phyloP scores from a whole-genome alignment of 1,140 invertebrate species.

The Leguminivora glycinivorella region DNA sequence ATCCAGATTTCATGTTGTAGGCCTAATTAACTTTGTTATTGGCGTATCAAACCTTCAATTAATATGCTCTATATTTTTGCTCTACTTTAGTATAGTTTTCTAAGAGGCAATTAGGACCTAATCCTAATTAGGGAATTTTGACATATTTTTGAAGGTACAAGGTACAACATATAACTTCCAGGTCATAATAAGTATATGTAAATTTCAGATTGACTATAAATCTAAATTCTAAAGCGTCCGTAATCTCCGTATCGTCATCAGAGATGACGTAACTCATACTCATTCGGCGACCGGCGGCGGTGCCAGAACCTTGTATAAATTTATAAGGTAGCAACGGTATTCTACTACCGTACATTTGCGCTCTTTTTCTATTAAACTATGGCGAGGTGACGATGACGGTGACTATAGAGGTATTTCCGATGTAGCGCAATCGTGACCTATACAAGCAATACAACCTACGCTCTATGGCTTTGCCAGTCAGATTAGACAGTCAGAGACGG shows the following conservation, averaged over 20 bases:
- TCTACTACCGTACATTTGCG: not conserved
- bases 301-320: not conserved
- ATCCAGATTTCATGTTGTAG: not conserved
- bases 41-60: too few relatives aligned
- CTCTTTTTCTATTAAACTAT: not conserved
- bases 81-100: too few relatives aligned
- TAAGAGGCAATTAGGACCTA: too few relatives aligned
- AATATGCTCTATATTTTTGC: too few relatives aligned
- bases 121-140: too few relatives aligned
- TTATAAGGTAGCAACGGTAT: not conserved
- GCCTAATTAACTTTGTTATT: too few relatives aligned
- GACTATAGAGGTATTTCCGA: conserved; percentile 18
- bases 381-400: conserved; percentile 9
- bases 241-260: conserved; percentile 12
- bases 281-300: not conserved
- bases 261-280: conserved; percentile 13
- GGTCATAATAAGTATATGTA: too few relatives aligned
- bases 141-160: too few relatives aligned
- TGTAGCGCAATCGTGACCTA: conserved; percentile 20
- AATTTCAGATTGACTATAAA: too few relatives aligned
- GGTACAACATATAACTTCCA: too few relatives aligned
- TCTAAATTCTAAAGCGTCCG: not conserved
- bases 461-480: not conserved
- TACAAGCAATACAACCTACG: not conserved
- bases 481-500: not conserved